A percentile compares a stretch with the other conserved stretches of the same genome.
Evolutionary conservation across 2,113 vertebrate genomes (phyloP).

Genomic region (Motacilla tschutschensis): DNA sequence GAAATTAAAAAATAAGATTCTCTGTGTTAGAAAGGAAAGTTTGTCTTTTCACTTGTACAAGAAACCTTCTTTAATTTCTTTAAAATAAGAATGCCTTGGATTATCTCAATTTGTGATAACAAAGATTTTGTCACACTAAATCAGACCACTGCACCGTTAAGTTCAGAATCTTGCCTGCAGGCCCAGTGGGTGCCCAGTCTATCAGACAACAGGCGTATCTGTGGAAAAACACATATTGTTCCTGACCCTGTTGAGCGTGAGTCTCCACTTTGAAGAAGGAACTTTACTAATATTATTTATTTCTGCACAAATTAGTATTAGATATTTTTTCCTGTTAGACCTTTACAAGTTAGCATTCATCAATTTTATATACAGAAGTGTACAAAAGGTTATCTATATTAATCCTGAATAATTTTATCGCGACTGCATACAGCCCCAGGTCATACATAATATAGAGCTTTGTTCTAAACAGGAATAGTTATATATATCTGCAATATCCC

Average conservation of each 20-base stretch:
- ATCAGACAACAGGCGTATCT: neutral
- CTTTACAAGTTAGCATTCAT: neutral
- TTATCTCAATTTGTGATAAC: neutral
- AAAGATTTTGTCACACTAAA: neutral
- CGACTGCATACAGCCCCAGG: neutral
- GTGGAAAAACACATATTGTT: neutral
- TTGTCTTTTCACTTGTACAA: neutral
- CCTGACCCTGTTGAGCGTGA: neutral
- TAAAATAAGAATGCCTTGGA: neutral
- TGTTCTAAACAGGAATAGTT: neutral
- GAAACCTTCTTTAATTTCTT: neutral
- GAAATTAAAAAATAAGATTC: neutral
- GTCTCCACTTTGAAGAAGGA: neutral
- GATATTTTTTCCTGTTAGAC: neutral
- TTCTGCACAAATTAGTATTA: neutral
- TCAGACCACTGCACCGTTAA: neutral
- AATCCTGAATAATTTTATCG: neutral
- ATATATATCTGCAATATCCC: neutral
- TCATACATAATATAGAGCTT: rapidly evolving
- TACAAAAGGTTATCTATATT: neutral
- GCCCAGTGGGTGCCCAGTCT: neutral
- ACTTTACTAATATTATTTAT: neutral
- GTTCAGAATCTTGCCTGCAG: neutral
- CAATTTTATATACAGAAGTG: neutral
- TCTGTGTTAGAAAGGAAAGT: neutral